These are phyloP conservation scores for Pelecanoides urinatrix DNA, from an alignment of 2,113 vertebrate genomes.

Conservation along the genomic window DNA sequence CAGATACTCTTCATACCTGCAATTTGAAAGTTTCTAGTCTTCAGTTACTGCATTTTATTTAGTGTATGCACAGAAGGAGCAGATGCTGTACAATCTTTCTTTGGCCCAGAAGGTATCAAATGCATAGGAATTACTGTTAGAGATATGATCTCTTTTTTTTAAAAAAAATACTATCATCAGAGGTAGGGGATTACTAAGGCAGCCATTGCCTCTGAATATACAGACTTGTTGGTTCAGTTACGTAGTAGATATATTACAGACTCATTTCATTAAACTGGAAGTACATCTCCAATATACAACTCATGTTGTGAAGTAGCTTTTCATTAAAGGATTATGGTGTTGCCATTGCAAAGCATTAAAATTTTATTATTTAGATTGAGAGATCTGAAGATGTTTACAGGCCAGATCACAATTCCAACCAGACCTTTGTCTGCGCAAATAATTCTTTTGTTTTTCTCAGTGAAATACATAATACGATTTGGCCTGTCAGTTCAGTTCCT, in stretches of 20 bases:
- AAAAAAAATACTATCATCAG: not conserved
- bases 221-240: constrained; percentile 27
- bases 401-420: not conserved
- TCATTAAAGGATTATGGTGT: constrained; percentile 34
- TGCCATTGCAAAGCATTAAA: constrained; percentile 13
- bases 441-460: not conserved
- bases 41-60: not conserved
- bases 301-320: constrained; percentile 35
- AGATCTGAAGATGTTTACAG: not conserved
- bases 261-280: constrained; percentile 35
- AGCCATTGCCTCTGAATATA: not conserved
- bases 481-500: not conserved
- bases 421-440: not conserved
- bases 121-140: constrained; percentile 1
- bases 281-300: constrained; percentile 9
- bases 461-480: not conserved
- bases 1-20: not conserved
- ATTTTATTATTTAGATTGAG: not conserved
- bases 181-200: not conserved
- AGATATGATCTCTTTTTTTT: not conserved
- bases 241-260: not conserved
- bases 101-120: not conserved
- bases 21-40: not conserved
- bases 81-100: not conserved
- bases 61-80: not conserved